These are phyloP conservation scores for Aspiorhynchus laticeps DNA, from an alignment of 2,113 vertebrate species.

Conservation along the genomic window DNA sequence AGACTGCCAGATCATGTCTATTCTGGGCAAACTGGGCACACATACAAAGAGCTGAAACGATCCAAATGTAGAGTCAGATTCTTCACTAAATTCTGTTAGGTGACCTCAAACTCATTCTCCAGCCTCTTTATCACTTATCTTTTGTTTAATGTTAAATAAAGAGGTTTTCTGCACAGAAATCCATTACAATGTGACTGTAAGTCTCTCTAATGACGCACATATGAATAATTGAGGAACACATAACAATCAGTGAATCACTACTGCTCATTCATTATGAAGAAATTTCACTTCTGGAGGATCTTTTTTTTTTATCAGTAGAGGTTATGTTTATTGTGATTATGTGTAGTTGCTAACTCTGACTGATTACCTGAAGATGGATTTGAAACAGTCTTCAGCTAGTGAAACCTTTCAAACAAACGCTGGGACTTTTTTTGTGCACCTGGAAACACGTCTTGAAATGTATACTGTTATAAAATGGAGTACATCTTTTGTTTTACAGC, in stretches of 20 bases:
- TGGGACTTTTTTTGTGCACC: not conserved
- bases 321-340: not conserved
- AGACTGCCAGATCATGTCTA: constrained; percentile 65
- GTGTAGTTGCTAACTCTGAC: not conserved
- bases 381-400: not conserved
- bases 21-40: constrained; percentile 62
- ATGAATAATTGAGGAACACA: not conserved
- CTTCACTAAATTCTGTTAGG: not conserved
- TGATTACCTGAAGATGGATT: not conserved
- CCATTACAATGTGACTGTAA: not conserved
- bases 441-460: constrained; percentile 21
- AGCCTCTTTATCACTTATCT: not conserved
- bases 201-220: not conserved
- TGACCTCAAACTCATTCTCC: not conserved
- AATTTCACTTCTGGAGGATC: not conserved
- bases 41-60: constrained; percentile 49
- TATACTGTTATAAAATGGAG: not conserved
- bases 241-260: not conserved
- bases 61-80: constrained; percentile 24
- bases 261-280: not conserved
- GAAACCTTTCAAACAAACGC: not conserved
- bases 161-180: not conserved
- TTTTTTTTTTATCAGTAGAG: not conserved
- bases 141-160: not conserved
- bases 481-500: not conserved